Percentiles rank a stretch among this genome's conserved stretches.
These are phyloP conservation scores for Anseranas semipalmata DNA, from an alignment of 2,113 vertebrate genomes.

Conservation along the genomic window DNA sequence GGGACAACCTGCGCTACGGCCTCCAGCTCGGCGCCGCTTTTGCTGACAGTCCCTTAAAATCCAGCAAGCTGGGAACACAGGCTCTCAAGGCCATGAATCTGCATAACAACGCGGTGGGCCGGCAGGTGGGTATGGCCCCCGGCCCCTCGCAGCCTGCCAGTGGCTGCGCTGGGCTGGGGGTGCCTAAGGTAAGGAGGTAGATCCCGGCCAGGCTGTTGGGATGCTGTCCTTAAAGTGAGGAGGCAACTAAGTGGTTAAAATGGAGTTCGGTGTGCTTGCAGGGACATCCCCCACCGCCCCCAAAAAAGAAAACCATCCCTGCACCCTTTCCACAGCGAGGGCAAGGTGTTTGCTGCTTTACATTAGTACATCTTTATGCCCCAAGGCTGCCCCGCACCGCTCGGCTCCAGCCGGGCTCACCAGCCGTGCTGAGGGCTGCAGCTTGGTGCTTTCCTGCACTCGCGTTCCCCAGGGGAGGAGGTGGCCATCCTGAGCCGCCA, in stretches of 20 bases:
- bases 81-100: conserved; percentile 71
- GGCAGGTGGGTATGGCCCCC: conserved; percentile 58
- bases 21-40: conserved; percentile 80
- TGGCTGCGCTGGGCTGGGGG: background rate
- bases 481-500: background rate
- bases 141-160: background rate
- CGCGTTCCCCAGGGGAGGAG: background rate
- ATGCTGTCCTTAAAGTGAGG: background rate
- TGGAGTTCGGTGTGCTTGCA: background rate
- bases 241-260: background rate
- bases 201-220: background rate
- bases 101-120: conserved; percentile 78
- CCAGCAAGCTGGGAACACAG: conserved; percentile 42
- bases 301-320: no score
- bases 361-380: background rate
- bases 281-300: background rate
- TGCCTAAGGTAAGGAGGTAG: background rate
- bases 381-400: background rate
- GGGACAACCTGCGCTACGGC: conserved; percentile 79
- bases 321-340: background rate
- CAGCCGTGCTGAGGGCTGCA: fast-evolving
- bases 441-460: background rate
- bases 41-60: conserved; percentile 72
- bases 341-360: background rate
- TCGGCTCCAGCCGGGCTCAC: fast-evolving